Conservation (phyloP, 2,888 invertebrate species). For the Sminthurides aquaticus region DNA sequence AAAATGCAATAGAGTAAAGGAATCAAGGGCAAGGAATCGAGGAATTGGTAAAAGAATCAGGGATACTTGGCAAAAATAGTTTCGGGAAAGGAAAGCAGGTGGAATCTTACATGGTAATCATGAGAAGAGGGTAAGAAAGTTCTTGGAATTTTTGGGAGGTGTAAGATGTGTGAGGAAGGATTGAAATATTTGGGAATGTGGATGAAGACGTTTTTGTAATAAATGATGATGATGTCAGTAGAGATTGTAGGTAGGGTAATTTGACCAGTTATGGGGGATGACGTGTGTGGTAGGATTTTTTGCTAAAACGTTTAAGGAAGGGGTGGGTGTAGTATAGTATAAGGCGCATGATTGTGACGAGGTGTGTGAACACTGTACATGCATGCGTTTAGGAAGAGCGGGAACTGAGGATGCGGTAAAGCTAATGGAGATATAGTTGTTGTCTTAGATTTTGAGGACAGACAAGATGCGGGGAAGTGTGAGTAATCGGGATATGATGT, state of each 20-base stretch:
- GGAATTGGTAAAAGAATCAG: too few species aligned
- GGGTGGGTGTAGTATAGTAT: too few species aligned
- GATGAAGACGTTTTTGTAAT: not conserved
- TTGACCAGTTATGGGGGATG: not conserved
- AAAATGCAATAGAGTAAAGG: too few species aligned
- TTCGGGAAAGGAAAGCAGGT: not conserved
- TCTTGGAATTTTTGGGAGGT: not conserved
- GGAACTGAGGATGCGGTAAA: too few species aligned
- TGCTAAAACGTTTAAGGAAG: too few species aligned
- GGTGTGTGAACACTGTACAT: too few species aligned
- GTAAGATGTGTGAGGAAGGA: not conserved
- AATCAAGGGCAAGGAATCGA: too few species aligned
- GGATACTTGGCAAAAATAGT: not conserved
- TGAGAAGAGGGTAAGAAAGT: not conserved
- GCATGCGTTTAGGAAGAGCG: too few species aligned
- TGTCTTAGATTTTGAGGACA: not conserved
- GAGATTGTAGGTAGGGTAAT: not conserved
- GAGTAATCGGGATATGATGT: conserved; percentile 1
- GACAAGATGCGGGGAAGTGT: not conserved
- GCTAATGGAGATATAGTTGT: not conserved
- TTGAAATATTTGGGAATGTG: not conserved
- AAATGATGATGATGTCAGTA: not conserved
- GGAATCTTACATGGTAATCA: not conserved
- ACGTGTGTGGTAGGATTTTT: not conserved
- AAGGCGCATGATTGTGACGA: too few species aligned